Conservation (phyloP, 2,888 invertebrate species). For the Caprella mutica region DNA sequence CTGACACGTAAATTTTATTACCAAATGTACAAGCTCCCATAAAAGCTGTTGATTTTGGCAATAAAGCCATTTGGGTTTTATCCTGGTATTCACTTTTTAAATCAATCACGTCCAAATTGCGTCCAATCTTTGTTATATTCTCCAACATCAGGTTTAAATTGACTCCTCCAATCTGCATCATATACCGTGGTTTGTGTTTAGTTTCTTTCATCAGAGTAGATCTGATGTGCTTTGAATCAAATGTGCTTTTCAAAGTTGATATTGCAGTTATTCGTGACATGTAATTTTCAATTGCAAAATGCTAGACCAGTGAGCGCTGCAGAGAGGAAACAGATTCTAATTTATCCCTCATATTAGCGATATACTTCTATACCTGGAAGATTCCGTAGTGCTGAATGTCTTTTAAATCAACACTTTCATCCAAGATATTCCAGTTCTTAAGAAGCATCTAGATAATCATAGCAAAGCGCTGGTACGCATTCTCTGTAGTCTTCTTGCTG, state of each 20-base stretch:
- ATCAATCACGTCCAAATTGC: constrained; percentile 3
- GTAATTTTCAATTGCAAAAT: not conserved
- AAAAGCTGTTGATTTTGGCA: constrained; percentile 5
- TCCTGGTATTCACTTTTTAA: not conserved
- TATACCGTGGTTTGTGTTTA: constrained; percentile 8
- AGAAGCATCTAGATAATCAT: not conserved
- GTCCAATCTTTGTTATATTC: not conserved
- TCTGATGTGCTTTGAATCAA: not conserved
- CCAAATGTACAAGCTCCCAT: constrained; percentile 13
- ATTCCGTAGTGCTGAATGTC: not conserved
- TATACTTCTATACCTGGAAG: not conserved
- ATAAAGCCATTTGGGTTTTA: not conserved
- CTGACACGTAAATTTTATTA: constrained; percentile 7
- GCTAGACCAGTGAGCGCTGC: not conserved
- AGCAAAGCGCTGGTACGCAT: not conserved
- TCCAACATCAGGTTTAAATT: constrained; percentile 6
- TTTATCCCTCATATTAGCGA: not conserved
- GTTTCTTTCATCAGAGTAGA: not conserved
- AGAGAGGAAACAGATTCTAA: not conserved
- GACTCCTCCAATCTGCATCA: constrained; percentile 10
- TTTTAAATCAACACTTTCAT: not conserved
- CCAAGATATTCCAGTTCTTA: not conserved
- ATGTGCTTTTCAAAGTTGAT: not conserved
- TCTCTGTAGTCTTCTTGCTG: not conserved
- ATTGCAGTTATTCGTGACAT: not conserved